Percentiles rank a stretch among this genome's conserved stretches.
Conservation (phyloP, 2,113 vertebrate genomes). For the Chionodraco myersi region DNA sequence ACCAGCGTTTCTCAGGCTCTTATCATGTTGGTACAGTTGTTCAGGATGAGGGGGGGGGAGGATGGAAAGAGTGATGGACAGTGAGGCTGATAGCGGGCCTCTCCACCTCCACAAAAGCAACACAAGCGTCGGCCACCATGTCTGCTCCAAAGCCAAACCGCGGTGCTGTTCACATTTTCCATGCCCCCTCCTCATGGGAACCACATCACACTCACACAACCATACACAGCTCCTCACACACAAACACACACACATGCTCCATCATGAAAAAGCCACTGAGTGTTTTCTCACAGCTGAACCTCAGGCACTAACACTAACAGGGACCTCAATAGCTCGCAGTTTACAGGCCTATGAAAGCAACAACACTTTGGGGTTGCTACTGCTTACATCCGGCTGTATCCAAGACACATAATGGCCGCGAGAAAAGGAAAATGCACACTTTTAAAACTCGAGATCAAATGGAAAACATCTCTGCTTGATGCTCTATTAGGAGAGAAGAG, state of each 20-base stretch:
- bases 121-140: slow-evolving; percentile 27
- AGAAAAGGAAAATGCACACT: slow-evolving; percentile 40
- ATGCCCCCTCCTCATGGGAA: slow-evolving; percentile 53
- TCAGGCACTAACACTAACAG: slow-evolving; percentile 40
- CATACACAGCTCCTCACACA: slow-evolving; percentile 39
- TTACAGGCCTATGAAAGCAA: slow-evolving; percentile 70
- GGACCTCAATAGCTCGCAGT: slow-evolving; percentile 47
- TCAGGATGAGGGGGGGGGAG: slow-evolving; percentile 2
- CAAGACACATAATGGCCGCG: neutral
- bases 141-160: slow-evolving; percentile 55
- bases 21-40: slow-evolving; percentile 80
- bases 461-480: slow-evolving; percentile 48
- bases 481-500: neutral
- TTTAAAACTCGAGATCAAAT: slow-evolving; percentile 54
- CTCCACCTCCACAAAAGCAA: slow-evolving; percentile 54
- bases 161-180: slow-evolving; percentile 77
- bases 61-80: slow-evolving; percentile 23
- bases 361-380: slow-evolving; percentile 53
- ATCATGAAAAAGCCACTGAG: slow-evolving; percentile 58
- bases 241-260: slow-evolving; percentile 46
- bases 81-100: slow-evolving; percentile 57
- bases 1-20: slow-evolving; percentile 57
- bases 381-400: slow-evolving; percentile 57
- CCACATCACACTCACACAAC: slow-evolving; percentile 63
- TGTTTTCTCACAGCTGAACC: slow-evolving; percentile 56